Percentiles rank a stretch among this genome's conserved stretches.
These are phyloP conservation scores for Margarornis squamiger DNA, from an alignment of 2,797 vertebrate species.

Conservation along the genomic window DNA sequence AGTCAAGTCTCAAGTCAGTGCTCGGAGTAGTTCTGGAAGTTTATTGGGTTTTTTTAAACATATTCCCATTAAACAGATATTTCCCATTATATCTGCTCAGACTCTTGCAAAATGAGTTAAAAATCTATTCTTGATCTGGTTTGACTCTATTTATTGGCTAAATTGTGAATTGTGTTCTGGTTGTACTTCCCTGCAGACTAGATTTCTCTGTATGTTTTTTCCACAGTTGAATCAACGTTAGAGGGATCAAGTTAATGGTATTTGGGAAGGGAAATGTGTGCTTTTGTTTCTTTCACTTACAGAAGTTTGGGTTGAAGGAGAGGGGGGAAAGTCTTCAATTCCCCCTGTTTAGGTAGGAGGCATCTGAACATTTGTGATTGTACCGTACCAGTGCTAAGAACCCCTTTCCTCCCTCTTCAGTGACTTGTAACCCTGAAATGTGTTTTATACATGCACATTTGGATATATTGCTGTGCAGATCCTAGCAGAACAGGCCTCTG, in stretches of 20 bases:
- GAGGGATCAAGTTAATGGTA: background rate
- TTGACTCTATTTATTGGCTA: background rate
- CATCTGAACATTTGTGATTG: background rate
- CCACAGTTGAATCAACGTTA: background rate
- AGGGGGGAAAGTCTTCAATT: background rate
- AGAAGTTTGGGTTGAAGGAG: background rate
- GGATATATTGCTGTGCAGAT: background rate
- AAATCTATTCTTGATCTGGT: background rate
- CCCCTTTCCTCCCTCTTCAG: background rate
- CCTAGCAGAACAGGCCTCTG: background rate
- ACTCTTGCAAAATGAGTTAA: background rate
- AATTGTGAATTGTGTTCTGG: background rate
- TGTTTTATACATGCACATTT: background rate
- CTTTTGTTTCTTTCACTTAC: background rate
- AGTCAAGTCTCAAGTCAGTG: accelerated
- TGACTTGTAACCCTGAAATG: background rate
- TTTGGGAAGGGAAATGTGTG: background rate
- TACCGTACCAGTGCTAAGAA: background rate
- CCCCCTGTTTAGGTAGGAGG: background rate
- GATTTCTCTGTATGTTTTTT: background rate
- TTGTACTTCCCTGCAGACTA: background rate
- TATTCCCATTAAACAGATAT: too few relatives aligned
- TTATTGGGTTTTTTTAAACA: background rate
- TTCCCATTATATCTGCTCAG: background rate
- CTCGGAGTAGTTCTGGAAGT: background rate